Conservation (phyloP, 2,797 vertebrate species). For the Hephaestus fuliginosus region DNA sequence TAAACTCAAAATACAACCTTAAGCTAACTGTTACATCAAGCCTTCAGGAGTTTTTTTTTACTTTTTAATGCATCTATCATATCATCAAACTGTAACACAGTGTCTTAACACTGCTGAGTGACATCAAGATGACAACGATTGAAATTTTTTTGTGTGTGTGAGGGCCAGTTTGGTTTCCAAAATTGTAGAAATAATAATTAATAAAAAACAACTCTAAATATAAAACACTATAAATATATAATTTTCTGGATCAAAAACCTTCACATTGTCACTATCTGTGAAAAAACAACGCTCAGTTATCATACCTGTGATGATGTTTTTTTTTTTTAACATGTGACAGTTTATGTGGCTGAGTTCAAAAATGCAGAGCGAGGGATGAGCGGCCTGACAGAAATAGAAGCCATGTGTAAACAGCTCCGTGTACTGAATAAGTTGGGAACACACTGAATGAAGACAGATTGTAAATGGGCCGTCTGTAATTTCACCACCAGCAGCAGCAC, state of each 20-base stretch:
- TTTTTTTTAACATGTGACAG: neutral
- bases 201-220: too few species aligned
- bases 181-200: too few species aligned
- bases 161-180: too few species aligned
- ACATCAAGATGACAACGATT: neutral
- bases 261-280: neutral
- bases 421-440: neutral
- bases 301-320: neutral
- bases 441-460: neutral
- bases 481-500: neutral
- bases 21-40: neutral
- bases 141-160: too few species aligned
- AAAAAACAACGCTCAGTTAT: too few species aligned
- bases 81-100: neutral
- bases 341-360: neutral
- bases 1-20: constrained; percentile 20
- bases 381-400: constrained; percentile 15
- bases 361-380: constrained; percentile 18
- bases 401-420: constrained; percentile 7
- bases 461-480: neutral
- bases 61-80: neutral
- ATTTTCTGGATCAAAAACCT: neutral
- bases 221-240: neutral
- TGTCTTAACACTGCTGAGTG: neutral
- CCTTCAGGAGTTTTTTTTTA: neutral